phyloP scores from a whole-genome alignment of 2,113 vertebrate species.

The Junco hyemalis region DNA sequence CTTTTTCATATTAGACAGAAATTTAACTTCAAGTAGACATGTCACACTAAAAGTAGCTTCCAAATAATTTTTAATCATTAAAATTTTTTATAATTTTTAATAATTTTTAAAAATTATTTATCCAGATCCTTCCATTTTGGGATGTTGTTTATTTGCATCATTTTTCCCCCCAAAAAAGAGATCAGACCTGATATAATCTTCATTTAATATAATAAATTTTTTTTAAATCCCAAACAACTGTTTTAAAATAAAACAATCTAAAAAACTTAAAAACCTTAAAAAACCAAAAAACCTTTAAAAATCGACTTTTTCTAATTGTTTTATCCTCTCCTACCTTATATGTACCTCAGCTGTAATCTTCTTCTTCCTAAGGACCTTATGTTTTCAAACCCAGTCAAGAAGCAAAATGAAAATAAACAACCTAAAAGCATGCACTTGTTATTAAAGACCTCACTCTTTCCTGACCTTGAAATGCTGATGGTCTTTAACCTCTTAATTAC shows the following conservation, averaged over 20 bases:
- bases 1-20: not conserved
- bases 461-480: not conserved
- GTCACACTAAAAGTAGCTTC: not conserved
- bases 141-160: not conserved
- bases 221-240: not conserved
- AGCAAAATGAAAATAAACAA: not conserved
- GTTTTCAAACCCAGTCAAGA: not conserved
- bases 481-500: slow-evolving; percentile 35
- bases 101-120: too few relatives aligned
- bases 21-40: not conserved
- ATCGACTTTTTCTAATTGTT: not conserved
- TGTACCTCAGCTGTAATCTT: not conserved
- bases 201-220: not conserved
- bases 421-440: not conserved
- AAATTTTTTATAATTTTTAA: not conserved
- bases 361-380: not conserved
- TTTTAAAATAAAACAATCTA: not conserved
- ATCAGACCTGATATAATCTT: not conserved
- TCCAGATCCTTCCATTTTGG: not conserved
- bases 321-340: not conserved
- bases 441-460: not conserved
- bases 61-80: not conserved
- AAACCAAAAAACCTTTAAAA: not conserved
- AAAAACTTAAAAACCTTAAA: not conserved
- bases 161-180: not conserved